These are phyloP conservation scores for Eurytoma californica DNA, from an alignment of 2,888 invertebrate genomes.

Conservation along the genomic window DNA sequence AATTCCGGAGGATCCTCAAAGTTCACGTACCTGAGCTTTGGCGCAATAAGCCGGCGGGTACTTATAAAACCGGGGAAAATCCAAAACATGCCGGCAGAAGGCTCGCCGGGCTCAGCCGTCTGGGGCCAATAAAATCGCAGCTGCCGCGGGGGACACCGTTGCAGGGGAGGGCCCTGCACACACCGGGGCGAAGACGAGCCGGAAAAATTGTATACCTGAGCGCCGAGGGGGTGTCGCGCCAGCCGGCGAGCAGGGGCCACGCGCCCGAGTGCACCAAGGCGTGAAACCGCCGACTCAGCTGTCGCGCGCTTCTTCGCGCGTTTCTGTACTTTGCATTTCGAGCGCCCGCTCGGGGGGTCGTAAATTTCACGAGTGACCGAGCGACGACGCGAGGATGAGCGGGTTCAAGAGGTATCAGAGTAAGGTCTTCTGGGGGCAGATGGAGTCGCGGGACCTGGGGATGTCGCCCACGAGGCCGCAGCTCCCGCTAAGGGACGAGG, in stretches of 20 bases:
- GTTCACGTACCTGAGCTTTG: no score
- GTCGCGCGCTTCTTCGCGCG: background rate
- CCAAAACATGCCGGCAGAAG: background rate
- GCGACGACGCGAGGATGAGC: constrained; percentile 63
- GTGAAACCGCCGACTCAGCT: no score
- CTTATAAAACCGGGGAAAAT: background rate
- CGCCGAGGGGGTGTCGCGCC: constrained; percentile 59
- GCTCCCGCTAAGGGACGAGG: background rate
- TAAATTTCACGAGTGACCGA: background rate
- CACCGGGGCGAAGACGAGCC: constrained; percentile 25
- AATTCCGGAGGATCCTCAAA: no score
- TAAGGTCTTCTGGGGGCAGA: constrained; percentile 71
- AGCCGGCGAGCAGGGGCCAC: constrained; percentile 20
- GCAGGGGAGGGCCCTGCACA: background rate
- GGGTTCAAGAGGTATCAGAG: constrained; percentile 71
- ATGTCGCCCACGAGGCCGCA: background rate
- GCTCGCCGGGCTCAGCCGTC: no score
- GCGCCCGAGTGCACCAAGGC: constrained; percentile 52
- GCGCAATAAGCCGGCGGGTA: no score
- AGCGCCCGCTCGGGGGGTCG: no score
- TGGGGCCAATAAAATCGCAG: background rate
- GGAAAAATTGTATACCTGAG: constrained; percentile 37
- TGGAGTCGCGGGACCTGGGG: constrained; percentile 65
- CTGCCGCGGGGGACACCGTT: background rate
- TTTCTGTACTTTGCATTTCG: no score